Conservation (phyloP, 2,797 vertebrate species). For the Gouania willdenowi region DNA sequence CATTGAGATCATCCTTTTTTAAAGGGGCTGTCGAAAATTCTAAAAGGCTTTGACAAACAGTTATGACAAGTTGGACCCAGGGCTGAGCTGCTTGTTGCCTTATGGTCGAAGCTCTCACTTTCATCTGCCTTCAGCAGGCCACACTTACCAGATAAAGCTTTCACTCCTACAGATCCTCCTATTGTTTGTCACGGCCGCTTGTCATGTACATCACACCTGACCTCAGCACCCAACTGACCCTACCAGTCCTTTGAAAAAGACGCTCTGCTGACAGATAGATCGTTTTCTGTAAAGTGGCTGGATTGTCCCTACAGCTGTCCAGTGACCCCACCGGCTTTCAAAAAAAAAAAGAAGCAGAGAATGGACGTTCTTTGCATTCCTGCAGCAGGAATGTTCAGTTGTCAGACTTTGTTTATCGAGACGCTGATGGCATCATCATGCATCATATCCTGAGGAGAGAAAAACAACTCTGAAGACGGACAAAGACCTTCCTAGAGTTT, state of each 20-base stretch:
- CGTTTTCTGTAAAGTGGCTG: slow-evolving; percentile 14
- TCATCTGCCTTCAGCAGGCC: slow-evolving; percentile 18
- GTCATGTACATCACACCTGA: slow-evolving; percentile 41
- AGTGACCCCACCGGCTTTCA: slow-evolving; percentile 14
- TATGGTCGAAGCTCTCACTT: slow-evolving; percentile 27
- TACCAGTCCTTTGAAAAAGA: slow-evolving; percentile 14
- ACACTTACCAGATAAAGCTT: slow-evolving; percentile 28
- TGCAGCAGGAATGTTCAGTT: slow-evolving; percentile 27
- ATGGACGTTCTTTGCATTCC: slow-evolving; percentile 39
- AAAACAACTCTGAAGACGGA: slow-evolving; percentile 10
- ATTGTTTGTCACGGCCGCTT: slow-evolving; percentile 36
- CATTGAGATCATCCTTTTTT: too few species aligned
- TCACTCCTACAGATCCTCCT: slow-evolving; percentile 34
- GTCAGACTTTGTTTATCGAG: slow-evolving; percentile 19
- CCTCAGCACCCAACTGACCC: slow-evolving; percentile 24
- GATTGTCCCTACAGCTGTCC: slow-evolving; percentile 8
- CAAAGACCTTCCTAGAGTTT: not conserved
- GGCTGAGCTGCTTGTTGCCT: slow-evolving; percentile 4
- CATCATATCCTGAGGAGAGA: slow-evolving; percentile 44
- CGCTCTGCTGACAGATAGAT: slow-evolving; percentile 20
- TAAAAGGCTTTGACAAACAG: too few species aligned
- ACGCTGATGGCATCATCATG: slow-evolving; percentile 31
- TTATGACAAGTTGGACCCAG: too few species aligned
- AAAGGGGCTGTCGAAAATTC: too few species aligned
- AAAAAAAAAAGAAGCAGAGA: slow-evolving; percentile 7